A percentile compares a stretch with the other conserved stretches of the same genome.
Conservation (phyloP, 23 tunicate genomes). For the Oikopleura dioica region DNA sequence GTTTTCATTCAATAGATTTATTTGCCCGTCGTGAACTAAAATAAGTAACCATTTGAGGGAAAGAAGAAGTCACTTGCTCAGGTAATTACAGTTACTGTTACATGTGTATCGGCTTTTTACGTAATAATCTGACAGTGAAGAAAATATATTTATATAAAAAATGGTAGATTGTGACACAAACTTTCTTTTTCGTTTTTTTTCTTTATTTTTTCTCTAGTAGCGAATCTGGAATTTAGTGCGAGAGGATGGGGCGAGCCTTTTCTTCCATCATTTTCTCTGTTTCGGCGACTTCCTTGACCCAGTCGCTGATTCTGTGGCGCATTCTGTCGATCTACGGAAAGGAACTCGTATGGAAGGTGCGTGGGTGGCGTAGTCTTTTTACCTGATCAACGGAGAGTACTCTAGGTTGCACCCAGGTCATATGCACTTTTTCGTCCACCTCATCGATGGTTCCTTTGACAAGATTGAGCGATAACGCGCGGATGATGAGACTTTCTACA, state of each 20-base stretch:
- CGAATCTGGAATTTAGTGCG: not conserved
- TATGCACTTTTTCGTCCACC: slow-evolving; percentile 61
- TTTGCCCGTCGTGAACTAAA: too few species aligned
- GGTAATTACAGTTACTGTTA: too few species aligned
- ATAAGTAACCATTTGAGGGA: too few species aligned
- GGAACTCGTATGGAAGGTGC: not conserved
- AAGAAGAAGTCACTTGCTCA: too few species aligned
- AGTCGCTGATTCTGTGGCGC: slow-evolving; percentile 37
- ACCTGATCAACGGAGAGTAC: slow-evolving; percentile 78
- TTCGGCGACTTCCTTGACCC: slow-evolving; percentile 47
- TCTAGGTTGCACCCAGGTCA: slow-evolving; percentile 95
- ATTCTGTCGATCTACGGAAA: slow-evolving; percentile 34
- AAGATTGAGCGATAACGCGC: slow-evolving; percentile 79
- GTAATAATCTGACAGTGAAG: too few species aligned
- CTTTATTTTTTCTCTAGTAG: too few species aligned
- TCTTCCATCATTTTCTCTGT: slow-evolving; percentile 42
- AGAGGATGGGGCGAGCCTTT: slow-evolving; percentile 37
- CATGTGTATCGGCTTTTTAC: too few species aligned
- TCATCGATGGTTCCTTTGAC: slow-evolving; percentile 84
- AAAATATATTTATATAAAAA: too few species aligned
- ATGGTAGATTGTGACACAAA: too few species aligned
- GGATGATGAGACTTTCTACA: slow-evolving; percentile 71
- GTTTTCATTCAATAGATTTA: too few species aligned
- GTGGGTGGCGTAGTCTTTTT: not conserved
- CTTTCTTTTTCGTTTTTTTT: too few species aligned